Evolutionary conservation across 30 jellyfish, hydroid and myxozoan species (phyloP).

Genomic region (Mastigias papua): DNA sequence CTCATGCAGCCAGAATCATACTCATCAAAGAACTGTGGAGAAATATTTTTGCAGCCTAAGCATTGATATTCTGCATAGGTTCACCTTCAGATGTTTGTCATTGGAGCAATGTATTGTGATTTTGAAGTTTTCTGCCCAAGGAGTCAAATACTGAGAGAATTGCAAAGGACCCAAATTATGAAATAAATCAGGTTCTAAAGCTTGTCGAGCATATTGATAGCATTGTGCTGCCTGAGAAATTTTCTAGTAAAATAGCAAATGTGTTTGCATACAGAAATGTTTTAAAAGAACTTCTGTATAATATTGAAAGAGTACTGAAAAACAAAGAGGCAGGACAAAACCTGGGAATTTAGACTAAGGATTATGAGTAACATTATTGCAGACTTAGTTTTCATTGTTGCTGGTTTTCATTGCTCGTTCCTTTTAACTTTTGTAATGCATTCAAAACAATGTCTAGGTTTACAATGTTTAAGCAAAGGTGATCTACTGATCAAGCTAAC

Average conservation of each 20-base stretch:
- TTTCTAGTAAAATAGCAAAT: constrained; percentile 20
- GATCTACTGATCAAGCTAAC: constrained; percentile 10
- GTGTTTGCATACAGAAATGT: constrained; percentile 21
- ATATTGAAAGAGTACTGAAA: constrained; percentile 10
- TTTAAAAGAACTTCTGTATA: constrained; percentile 19
- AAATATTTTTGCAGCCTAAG: constrained; percentile 13
- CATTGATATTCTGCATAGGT: constrained; percentile 28
- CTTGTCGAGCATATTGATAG: constrained; percentile 13
- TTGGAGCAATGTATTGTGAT: constrained; percentile 21
- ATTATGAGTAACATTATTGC: neutral
- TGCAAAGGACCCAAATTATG: constrained; percentile 20
- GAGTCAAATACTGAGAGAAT: constrained; percentile 21
- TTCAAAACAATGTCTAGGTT: no score
- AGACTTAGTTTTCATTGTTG: neutral
- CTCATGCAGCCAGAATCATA: constrained; percentile 38
- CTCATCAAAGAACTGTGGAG: constrained; percentile 22
- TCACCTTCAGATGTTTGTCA: constrained; percentile 42
- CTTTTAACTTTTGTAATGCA: no score
- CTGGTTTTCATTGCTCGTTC: constrained; percentile 5
- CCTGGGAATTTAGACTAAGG: constrained; percentile 15
- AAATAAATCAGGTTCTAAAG: constrained; percentile 26
- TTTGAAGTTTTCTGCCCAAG: constrained; percentile 37
- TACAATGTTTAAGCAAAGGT: no score
- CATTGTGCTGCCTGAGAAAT: constrained; percentile 46
- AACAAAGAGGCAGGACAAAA: constrained; percentile 14